phyloP scores from a whole-genome alignment of 2,113 vertebrate genomes.

The Equus przewalskii region DNA sequence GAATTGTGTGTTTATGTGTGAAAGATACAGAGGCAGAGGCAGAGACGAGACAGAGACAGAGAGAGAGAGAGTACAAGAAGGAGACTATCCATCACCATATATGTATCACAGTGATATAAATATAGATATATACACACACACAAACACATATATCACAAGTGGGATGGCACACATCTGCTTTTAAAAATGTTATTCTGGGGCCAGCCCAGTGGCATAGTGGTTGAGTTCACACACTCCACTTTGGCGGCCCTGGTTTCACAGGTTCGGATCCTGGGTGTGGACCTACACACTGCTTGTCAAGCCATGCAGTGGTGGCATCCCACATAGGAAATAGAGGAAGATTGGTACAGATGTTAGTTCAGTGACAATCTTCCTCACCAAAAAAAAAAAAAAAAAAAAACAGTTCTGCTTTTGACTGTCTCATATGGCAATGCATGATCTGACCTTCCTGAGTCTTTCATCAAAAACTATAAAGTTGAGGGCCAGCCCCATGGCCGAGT shows the following conservation, averaged over 20 bases:
- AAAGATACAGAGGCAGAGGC: neutral
- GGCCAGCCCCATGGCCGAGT: no score
- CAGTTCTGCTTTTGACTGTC: neutral
- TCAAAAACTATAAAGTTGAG: neutral
- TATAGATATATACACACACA: neutral
- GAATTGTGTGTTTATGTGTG: neutral
- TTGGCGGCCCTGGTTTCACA: no score
- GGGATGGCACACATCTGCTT: neutral
- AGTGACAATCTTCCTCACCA: no score
- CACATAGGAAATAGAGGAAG: no score
- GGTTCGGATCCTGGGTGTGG: no score
- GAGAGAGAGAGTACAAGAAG: neutral
- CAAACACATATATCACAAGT: neutral
- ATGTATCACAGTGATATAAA: neutral
- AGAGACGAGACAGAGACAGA: neutral
- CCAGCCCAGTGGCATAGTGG: no score
- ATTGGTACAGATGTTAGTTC: no score
- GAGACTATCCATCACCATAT: accelerated
- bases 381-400: no score
- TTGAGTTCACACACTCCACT: no score
- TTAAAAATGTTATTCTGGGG: neutral
- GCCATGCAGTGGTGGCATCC: no score
- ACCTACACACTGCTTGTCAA: no score
- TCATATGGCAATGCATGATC: neutral
- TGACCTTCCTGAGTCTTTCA: neutral